These are phyloP conservation scores for Phallusia fumigata DNA, from an alignment of 23 tunicate species.

Conservation along the genomic window DNA sequence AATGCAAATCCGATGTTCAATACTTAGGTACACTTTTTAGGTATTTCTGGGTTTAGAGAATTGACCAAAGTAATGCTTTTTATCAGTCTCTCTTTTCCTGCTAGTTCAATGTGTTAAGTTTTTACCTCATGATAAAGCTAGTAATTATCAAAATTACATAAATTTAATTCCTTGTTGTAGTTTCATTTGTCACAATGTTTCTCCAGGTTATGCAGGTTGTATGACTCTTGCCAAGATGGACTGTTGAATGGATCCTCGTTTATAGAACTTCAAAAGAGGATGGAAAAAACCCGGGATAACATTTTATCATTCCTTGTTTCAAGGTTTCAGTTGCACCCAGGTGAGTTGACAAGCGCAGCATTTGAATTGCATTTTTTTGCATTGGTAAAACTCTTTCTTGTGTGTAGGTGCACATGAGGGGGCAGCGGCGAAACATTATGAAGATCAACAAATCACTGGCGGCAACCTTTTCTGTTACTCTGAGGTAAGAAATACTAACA, in stretches of 20 bases:
- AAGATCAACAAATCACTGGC: conserved; percentile 13
- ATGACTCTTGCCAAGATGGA: not conserved
- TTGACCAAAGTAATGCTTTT: too few species aligned
- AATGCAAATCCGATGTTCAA: too few species aligned
- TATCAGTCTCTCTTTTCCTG: too few species aligned
- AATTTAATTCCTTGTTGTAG: too few species aligned
- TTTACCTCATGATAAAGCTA: too few species aligned
- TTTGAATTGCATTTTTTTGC: not conserved
- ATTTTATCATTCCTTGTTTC: not conserved
- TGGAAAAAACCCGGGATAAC: not conserved
- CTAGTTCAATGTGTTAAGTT: too few species aligned
- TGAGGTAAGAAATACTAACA: conserved; percentile 14
- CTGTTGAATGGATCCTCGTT: not conserved
- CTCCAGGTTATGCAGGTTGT: not conserved
- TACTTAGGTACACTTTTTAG: too few species aligned
- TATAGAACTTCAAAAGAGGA: not conserved
- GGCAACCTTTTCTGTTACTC: not conserved
- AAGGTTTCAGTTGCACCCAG: not conserved
- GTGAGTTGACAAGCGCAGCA: too few species aligned
- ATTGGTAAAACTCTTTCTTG: not conserved
- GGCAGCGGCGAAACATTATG: conserved; percentile 28
- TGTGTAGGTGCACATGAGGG: conserved; percentile 26
- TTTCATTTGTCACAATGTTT: not conserved
- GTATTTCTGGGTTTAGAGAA: too few species aligned
- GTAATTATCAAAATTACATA: too few species aligned